These are phyloP conservation scores for Camptogramma bilineatum DNA, from an alignment of 2,888 invertebrate genomes.

Conservation along the genomic window DNA sequence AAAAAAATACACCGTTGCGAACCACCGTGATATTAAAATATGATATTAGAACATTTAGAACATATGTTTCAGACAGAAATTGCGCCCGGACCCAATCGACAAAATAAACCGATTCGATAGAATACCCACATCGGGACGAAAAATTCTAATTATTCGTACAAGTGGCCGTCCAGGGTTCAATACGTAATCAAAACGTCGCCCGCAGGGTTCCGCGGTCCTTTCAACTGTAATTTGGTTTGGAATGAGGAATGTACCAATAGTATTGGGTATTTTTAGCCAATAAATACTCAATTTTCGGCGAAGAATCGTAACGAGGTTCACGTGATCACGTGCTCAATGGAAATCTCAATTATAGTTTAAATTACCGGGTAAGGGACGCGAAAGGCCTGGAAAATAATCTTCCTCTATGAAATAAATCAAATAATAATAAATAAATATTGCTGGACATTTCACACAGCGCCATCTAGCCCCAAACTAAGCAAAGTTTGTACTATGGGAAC, in stretches of 20 bases:
- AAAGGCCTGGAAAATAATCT: too few relatives aligned
- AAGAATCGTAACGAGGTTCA: background rate
- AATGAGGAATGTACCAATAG: background rate
- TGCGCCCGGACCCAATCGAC: background rate
- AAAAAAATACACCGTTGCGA: too few relatives aligned
- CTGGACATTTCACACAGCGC: too few relatives aligned
- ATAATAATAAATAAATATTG: too few relatives aligned
- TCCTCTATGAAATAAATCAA: too few relatives aligned
- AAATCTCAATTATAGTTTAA: background rate
- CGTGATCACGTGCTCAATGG: background rate
- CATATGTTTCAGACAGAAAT: background rate
- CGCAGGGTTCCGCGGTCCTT: constrained; percentile 54
- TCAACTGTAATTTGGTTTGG: constrained; percentile 41
- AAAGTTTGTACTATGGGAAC: too few relatives aligned
- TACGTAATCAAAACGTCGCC: constrained; percentile 68
- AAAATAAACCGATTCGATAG: constrained; percentile 2
- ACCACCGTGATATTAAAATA: too few relatives aligned
- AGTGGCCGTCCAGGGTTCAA: constrained; percentile 46
- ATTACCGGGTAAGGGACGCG: too few relatives aligned
- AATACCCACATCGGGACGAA: constrained; percentile 7
- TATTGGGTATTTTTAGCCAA: constrained; percentile 6
- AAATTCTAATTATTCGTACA: constrained; percentile 28
- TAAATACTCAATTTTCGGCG: background rate
- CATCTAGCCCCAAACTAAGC: too few relatives aligned
- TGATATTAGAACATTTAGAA: background rate